Evolutionary conservation across 2,113 vertebrate genomes (phyloP).

Genomic region (Thunnus thynnus): DNA sequence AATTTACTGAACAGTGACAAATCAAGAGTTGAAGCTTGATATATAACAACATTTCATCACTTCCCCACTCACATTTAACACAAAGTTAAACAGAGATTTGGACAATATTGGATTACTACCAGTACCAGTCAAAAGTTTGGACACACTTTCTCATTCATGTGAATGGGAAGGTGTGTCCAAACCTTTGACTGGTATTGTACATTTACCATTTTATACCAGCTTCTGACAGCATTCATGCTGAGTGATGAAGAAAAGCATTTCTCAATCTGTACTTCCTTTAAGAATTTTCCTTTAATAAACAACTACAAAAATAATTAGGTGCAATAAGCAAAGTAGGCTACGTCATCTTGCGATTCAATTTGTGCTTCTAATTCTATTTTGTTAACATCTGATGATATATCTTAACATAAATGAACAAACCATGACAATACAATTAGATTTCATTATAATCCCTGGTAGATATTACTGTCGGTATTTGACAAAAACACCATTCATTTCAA

Average conservation of each 20-base stretch:
- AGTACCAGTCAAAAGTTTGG: background rate
- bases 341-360: slow-evolving; percentile 2
- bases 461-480: slow-evolving; percentile 17
- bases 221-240: background rate
- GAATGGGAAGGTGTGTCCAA: too few species aligned
- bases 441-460: slow-evolving; percentile 12
- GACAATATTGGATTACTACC: slow-evolving; percentile 2
- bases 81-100: slow-evolving; percentile 22
- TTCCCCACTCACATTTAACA: slow-evolving; percentile 16
- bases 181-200: too few species aligned
- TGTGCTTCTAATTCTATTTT: slow-evolving; percentile 60
- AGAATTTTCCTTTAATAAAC: background rate
- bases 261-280: slow-evolving; percentile 6
- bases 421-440: slow-evolving; percentile 32
- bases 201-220: too few species aligned
- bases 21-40: slow-evolving; percentile 22
- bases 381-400: slow-evolving; percentile 34
- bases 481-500: slow-evolving; percentile 12
- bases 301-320: slow-evolving; percentile 3
- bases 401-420: slow-evolving; percentile 37
- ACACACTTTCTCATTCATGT: background rate
- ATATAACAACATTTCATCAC: slow-evolving; percentile 28
- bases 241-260: background rate
- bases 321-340: slow-evolving; percentile 11
- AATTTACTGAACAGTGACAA: slow-evolving; percentile 33